These are phyloP conservation scores for Penaeus japonicus DNA, from an alignment of 1,140 invertebrate species.

Conservation along the genomic window DNA sequence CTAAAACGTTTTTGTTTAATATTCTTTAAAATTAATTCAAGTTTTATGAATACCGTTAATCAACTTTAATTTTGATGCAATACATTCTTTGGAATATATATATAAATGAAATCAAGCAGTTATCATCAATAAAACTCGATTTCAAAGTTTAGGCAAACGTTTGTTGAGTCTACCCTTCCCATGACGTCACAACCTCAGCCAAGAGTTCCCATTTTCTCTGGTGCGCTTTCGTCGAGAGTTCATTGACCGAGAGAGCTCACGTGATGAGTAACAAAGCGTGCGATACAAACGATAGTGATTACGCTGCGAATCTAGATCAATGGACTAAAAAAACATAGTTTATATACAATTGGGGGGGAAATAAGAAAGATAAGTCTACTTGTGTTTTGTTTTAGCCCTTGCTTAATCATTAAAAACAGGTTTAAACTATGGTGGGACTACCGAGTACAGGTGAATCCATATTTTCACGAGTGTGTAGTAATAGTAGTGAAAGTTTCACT, in stretches of 20 bases:
- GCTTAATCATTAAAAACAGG: too few relatives aligned
- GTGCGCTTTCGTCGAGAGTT: conserved; percentile 26
- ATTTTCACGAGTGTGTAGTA: too few relatives aligned
- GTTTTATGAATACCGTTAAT: too few relatives aligned
- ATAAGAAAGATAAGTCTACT: neutral
- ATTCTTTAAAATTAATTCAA: too few relatives aligned
- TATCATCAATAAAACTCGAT: neutral
- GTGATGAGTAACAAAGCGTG: conserved; percentile 15
- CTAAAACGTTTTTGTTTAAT: too few relatives aligned
- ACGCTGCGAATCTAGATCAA: conserved; percentile 37
- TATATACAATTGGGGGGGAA: neutral
- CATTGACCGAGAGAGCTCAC: conserved; percentile 41
- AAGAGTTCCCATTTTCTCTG: conserved; percentile 46
- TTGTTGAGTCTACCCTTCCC: neutral
- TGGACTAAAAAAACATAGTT: conserved; percentile 18
- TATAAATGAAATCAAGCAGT: too few relatives aligned
- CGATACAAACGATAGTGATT: conserved; percentile 29
- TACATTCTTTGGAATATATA: too few relatives aligned
- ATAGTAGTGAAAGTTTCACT: too few relatives aligned
- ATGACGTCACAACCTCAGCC: neutral
- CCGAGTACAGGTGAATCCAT: too few relatives aligned
- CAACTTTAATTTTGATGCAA: too few relatives aligned
- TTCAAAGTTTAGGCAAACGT: neutral
- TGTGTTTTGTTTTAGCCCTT: too few relatives aligned
- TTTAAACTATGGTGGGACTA: too few relatives aligned